phyloP scores from a whole-genome alignment of 1,140 invertebrate genomes.

The Drosophila rhopaloa region DNA sequence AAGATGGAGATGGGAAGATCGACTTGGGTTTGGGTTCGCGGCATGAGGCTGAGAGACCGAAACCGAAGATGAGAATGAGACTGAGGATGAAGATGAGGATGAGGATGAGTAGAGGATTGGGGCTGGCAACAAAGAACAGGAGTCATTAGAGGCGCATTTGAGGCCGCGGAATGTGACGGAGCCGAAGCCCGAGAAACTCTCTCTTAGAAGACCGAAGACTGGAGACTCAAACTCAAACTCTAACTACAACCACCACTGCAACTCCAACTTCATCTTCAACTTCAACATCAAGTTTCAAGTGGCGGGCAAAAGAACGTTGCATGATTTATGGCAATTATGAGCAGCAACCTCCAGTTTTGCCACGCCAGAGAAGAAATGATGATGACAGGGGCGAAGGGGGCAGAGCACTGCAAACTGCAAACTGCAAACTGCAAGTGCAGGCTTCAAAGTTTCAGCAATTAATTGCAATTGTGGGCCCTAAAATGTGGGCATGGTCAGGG shows the following conservation, averaged over 20 bases:
- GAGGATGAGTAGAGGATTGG: slow-evolving; percentile 40
- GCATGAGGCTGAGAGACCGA: slow-evolving; percentile 8
- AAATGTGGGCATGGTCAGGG: slow-evolving; percentile 26
- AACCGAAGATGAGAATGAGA: slow-evolving; percentile 4
- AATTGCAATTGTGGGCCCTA: slow-evolving; percentile 53
- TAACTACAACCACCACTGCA: neutral
- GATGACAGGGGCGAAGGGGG: slow-evolving; percentile 17
- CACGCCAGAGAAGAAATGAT: slow-evolving; percentile 25
- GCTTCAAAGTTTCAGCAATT: slow-evolving; percentile 50
- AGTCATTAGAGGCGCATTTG: slow-evolving; percentile 80
- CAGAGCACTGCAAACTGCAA: neutral
- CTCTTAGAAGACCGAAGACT: slow-evolving; percentile 14
- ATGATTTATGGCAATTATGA: slow-evolving; percentile 83
- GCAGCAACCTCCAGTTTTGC: slow-evolving; percentile 34
- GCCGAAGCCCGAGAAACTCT: slow-evolving; percentile 25
- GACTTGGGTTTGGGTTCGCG: neutral
- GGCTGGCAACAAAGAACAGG: slow-evolving; percentile 73
- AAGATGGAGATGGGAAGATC: slow-evolving; percentile 12
- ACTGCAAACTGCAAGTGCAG: slow-evolving; percentile 35
- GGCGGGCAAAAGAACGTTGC: slow-evolving; percentile 66
- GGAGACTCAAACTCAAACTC: slow-evolving; percentile 8
- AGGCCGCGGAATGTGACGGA: slow-evolving; percentile 68
- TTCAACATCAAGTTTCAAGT: slow-evolving; percentile 58
- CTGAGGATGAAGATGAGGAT: neutral
- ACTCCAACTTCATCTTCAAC: slow-evolving; percentile 24